These are phyloP conservation scores for Drosophila rhopaloa DNA, from an alignment of 1,140 invertebrate species.

Conservation along the genomic window DNA sequence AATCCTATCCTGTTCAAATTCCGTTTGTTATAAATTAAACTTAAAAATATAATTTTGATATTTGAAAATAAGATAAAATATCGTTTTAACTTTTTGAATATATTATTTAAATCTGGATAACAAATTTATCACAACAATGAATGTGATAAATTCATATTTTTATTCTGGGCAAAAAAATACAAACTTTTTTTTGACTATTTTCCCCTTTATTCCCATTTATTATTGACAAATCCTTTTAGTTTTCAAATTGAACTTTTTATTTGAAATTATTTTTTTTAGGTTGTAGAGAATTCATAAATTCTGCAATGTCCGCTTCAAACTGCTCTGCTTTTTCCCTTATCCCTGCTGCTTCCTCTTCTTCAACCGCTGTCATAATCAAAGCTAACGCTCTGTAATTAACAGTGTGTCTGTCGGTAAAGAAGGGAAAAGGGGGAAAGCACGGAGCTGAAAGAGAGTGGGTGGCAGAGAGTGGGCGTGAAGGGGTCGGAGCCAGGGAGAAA, in stretches of 20 bases:
- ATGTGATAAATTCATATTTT: no score
- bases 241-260: not conserved
- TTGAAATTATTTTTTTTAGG: not conserved
- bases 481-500: not conserved
- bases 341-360: slow-evolving; percentile 7
- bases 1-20: no score
- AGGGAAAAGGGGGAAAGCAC: not conserved
- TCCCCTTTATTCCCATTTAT: no score
- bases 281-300: slow-evolving; percentile 2
- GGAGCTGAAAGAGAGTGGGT: not conserved
- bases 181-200: no score
- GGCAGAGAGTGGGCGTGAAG: not conserved
- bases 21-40: no score
- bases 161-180: no score
- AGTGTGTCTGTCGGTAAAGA: slow-evolving; percentile 23
- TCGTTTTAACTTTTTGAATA: no score
- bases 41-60: no score
- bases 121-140: no score
- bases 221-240: not conserved
- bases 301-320: not conserved
- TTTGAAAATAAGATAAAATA: not conserved
- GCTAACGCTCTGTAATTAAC: slow-evolving; percentile 35
- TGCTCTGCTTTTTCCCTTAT: not conserved
- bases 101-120: no score
- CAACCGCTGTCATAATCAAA: slow-evolving; percentile 20